Percentiles rank a stretch among this genome's conserved stretches.
These are phyloP conservation scores for Microctonus brassicae DNA, from an alignment of 2,888 invertebrate genomes.

Conservation along the genomic window DNA sequence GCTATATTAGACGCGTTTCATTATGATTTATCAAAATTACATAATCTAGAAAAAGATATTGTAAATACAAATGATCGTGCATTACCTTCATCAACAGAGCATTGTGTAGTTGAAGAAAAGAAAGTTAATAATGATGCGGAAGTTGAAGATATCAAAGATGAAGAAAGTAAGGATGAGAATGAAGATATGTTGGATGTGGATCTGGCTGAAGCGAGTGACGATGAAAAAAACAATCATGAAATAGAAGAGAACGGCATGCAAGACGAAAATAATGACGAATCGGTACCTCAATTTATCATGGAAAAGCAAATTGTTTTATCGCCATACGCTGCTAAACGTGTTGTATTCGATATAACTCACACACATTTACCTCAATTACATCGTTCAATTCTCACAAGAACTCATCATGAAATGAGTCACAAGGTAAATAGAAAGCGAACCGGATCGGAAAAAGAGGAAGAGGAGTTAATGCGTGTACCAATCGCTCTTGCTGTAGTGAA, in stretches of 20 bases:
- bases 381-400: conserved; percentile 78
- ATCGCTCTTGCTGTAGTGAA: conserved; percentile 94
- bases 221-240: conserved; percentile 47
- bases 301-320: conserved; percentile 74
- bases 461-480: conserved; percentile 91
- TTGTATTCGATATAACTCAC: conserved; percentile 79
- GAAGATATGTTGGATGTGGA: conserved; percentile 68
- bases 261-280: neutral
- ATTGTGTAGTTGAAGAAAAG: conserved; percentile 50
- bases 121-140: conserved; percentile 43
- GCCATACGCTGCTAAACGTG: conserved; percentile 81
- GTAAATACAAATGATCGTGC: conserved; percentile 20
- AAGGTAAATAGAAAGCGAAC: conserved; percentile 81
- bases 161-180: conserved; percentile 65
- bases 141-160: conserved; percentile 66
- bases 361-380: conserved; percentile 86
- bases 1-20: conserved; percentile 92
- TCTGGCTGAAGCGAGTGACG: conserved; percentile 61
- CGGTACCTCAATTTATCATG: conserved; percentile 51
- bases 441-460: conserved; percentile 84
- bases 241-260: conserved; percentile 25
- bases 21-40: conserved; percentile 83
- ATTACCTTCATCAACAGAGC: conserved; percentile 49
- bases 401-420: conserved; percentile 82
- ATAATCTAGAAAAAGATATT: conserved; percentile 46